Evolutionary conservation across 2,113 vertebrate genomes (phyloP), one percentile per base, ranked within the genome.

Genomic region (Pogonocichla stellata): DNA sequence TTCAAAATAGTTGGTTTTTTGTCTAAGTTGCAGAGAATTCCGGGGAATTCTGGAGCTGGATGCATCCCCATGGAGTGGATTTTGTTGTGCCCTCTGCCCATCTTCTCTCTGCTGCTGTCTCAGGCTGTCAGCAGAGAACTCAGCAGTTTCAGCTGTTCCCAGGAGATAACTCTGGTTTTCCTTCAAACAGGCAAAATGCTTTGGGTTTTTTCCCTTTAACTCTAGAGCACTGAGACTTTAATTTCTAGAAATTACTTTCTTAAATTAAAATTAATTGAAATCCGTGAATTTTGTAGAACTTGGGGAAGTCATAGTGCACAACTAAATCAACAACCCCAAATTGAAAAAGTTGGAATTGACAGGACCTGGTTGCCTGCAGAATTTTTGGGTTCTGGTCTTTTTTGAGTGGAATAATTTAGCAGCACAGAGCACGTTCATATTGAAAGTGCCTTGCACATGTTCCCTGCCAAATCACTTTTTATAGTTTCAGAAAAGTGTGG

Each of bases 231-330:
- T n/a, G 17, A 75, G 61, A 29, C n/a, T 84, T 79, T 25, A 79
- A 61, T 87, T 91, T 85, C 45, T 15, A 61, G 80, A 85, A 94
- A 77, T 82, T 48, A 53, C n/a, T 84, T 91, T 67, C 40, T 64
- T 79, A 51, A 43, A 61, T 23, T 85, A n/a, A 88, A 92, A 81
- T 48, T 20, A 71, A 42, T 60, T 81, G 33, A 82, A 90, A 71
- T 57, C 57, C 11, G 14, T 87, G 14, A 72, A 50, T 93, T 91
- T 90, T 92, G 62, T 42, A 69, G 42, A 45, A 45, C 13, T 66
- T 50, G 28, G 48, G 61, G 40, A 89, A 72, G 29, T 19, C 23
- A 18, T 13, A 19, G 4, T 19, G 15, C 62, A 72, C 43, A 65
- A 75, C 78, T 74, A 79, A 84, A 74, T 20, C 34, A 79, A 4